Base-by-base conservation (phyloP, 2,888 invertebrate genomes). In the Hecatera dysodea region DNA sequence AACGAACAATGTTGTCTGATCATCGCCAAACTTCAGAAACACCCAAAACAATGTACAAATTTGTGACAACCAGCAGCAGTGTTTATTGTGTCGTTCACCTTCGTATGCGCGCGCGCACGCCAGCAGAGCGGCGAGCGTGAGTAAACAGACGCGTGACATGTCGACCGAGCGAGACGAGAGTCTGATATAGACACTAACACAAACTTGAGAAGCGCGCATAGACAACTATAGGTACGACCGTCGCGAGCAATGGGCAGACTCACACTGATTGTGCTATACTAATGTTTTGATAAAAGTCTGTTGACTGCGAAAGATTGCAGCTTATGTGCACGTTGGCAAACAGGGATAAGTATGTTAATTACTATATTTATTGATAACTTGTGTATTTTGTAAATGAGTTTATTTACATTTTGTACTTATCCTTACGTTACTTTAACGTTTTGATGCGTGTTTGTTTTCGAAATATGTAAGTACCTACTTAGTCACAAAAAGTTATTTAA, bases 251-350 rank as follows among this genome's bases (percentile, higher is more conserved):
- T 71, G 61, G 65, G n/a, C 70, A 64, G 55, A 61, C 56, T 73
- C 36, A 57, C 62, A 81, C 81, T 78, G 55, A 72, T 67, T 83
- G 67, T 72, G 85, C 12, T 39, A 5, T 44, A 19, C 82, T 88
- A 87, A 87, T 86, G 83, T 70, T 81, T 82, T 86, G 92, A 93
- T 93, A 93, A 92, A 85, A 87, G 91, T 87, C 79, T 92, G 83
- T 92, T 91, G 90, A 91, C 90, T 90, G 92, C 89, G 78, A 91
- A 91, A 87, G 86, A 87, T 88, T 86, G 83, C 87, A 76, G 78
- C 81, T 72, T 60, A 82, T 72, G 65, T 60, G 60, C 61, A 42
- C 56, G 74, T 67, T 60, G 36, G 76, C 27, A 61, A 72, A 72
- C 63, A 33, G 61, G 68, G 22, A 68, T 67, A 75, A 61, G 63